A percentile compares a stretch with the other conserved stretches of the same genome.
Conservation (phyloP, 1,140 invertebrate species). For the Trachymyrmex cornetzi region DNA sequence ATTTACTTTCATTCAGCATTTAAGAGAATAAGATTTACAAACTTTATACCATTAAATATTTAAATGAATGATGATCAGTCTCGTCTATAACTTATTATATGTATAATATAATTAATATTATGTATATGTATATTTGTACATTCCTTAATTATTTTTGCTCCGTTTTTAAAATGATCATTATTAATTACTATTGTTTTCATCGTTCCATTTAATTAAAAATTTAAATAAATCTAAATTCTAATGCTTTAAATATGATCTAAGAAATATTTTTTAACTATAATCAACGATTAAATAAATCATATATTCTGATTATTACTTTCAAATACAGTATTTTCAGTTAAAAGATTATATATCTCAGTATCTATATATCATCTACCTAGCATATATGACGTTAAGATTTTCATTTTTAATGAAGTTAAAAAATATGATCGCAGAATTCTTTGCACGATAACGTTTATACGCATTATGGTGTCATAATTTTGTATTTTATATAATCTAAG, state of each 20-base stretch:
- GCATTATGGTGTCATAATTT: neutral
- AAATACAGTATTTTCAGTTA: constrained; percentile 36
- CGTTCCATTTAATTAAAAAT: neutral
- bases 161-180: neutral
- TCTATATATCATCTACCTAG: neutral
- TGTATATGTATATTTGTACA: constrained; percentile 44
- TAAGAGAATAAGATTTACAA: constrained; percentile 43
- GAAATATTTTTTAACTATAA: constrained; percentile 3
- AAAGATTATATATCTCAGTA: neutral
- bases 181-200: neutral
- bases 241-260: constrained; percentile 42
- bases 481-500: constrained; percentile 7
- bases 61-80: constrained; percentile 61
- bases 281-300: constrained; percentile 19
- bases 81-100: constrained; percentile 29
- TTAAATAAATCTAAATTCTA: constrained; percentile 10
- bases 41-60: constrained; percentile 29
- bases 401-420: constrained; percentile 5
- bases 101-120: neutral
- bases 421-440: constrained; percentile 25
- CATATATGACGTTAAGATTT: constrained; percentile 24
- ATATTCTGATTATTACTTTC: constrained; percentile 13
- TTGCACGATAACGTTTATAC: neutral
- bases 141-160: neutral
- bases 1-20: constrained; percentile 18